A percentile compares a stretch with the other conserved stretches of the same genome.
phyloP scores from a whole-genome alignment of 37 sponge, comb jelly and placozoan species.

The Spongilla lacustris region DNA sequence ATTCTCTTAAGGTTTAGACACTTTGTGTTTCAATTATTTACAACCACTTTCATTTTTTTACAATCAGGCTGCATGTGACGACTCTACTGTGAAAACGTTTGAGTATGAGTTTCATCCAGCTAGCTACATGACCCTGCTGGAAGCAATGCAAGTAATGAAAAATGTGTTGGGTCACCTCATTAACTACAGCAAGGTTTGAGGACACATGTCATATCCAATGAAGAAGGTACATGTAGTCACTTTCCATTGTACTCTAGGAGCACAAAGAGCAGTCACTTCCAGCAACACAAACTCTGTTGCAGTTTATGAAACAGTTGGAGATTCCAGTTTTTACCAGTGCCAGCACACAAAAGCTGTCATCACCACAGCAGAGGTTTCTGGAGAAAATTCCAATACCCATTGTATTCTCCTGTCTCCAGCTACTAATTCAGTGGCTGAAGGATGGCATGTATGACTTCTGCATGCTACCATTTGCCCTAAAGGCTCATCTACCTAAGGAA shows the following conservation, averaged over 20 bases:
- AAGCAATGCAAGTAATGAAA: slow-evolving; percentile 59
- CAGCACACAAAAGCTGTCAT: slow-evolving; percentile 25
- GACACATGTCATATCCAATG: too few relatives aligned
- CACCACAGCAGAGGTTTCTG: slow-evolving; percentile 50
- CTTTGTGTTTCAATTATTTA: background rate
- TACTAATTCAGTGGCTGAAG: slow-evolving; percentile 71
- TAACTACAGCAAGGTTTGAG: slow-evolving; percentile 14
- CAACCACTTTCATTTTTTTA: background rate
- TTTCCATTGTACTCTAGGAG: too few relatives aligned
- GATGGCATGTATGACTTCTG: slow-evolving; percentile 75
- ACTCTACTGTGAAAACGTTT: slow-evolving; percentile 38
- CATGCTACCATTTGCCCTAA: slow-evolving; percentile 58
- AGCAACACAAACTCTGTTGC: too few relatives aligned
- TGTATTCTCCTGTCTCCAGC: slow-evolving; percentile 45
- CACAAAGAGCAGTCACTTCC: too few relatives aligned
- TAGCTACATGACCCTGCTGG: slow-evolving; percentile 65
- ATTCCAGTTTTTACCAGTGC: background rate
- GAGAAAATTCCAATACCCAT: slow-evolving; percentile 18
- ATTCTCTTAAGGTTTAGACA: slow-evolving; percentile 13
- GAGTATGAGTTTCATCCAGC: slow-evolving; percentile 79
- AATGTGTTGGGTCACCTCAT: slow-evolving; percentile 68
- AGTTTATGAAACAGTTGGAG: background rate
- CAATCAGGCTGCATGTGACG: slow-evolving; percentile 37
- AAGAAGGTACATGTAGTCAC: too few relatives aligned
- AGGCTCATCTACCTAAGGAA: slow-evolving; percentile 28